These are phyloP conservation scores for Eupithecia tripunctaria DNA, from an alignment of 2,888 invertebrate genomes.

Conservation along the genomic window DNA sequence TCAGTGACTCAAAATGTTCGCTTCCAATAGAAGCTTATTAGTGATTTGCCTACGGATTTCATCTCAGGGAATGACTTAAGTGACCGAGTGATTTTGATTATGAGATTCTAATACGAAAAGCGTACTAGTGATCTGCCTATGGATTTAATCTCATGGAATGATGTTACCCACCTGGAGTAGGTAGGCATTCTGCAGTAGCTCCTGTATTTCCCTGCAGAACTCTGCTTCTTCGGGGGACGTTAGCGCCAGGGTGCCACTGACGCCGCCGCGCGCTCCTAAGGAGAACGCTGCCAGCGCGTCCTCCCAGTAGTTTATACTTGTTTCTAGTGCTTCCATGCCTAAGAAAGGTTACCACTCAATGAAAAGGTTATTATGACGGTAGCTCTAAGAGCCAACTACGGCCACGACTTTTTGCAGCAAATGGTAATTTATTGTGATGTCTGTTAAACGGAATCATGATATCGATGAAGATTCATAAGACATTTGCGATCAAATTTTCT, in stretches of 20 bases:
- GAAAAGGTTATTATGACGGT: background rate
- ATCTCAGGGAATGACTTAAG: no score
- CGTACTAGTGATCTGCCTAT: no score
- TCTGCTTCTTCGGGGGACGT: slow-evolving; percentile 94
- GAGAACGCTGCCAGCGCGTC: slow-evolving; percentile 94
- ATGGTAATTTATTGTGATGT: background rate
- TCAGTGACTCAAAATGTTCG: no score
- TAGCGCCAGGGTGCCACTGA: slow-evolving; percentile 86
- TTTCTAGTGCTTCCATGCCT: slow-evolving; percentile 97
- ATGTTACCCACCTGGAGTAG: slow-evolving; percentile 82
- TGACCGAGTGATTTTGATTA: no score
- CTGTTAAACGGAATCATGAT: background rate
- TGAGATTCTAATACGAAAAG: no score
- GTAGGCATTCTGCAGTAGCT: slow-evolving; percentile 92
- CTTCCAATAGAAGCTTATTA: no score
- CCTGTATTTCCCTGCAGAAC: slow-evolving; percentile 92
- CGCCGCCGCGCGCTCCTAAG: slow-evolving; percentile 83
- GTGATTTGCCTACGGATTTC: no score
- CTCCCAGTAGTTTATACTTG: slow-evolving; percentile 97
- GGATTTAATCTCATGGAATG: no score
- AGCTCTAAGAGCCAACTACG: background rate
- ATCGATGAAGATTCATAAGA: background rate
- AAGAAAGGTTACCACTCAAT: slow-evolving; percentile 7
- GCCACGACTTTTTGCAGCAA: background rate
- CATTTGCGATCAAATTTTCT: background rate